Conservation (phyloP, 2,888 invertebrate species). For the Dioctria rufipes region DNA sequence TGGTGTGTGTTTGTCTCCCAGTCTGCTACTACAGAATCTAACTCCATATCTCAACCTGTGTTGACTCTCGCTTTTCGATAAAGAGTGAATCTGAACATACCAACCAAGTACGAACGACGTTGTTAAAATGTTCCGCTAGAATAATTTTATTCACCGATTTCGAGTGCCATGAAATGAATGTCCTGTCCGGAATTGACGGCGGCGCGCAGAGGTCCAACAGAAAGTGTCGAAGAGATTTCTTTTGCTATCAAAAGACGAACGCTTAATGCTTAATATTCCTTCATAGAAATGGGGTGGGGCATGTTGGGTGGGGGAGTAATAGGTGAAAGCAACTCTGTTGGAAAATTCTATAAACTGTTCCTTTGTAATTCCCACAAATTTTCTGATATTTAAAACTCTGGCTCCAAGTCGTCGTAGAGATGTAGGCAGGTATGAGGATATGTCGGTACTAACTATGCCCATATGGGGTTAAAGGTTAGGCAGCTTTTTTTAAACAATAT, state of each 20-base stretch:
- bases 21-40: too few relatives aligned
- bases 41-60: not conserved
- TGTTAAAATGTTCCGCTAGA: constrained; percentile 55
- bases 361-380: too few relatives aligned
- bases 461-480: too few relatives aligned
- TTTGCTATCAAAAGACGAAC: constrained; percentile 49
- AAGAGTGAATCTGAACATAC: not conserved
- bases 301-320: not conserved
- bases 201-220: not conserved
- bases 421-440: too few relatives aligned
- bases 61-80: not conserved
- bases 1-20: too few relatives aligned
- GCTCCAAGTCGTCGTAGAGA: too few relatives aligned
- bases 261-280: constrained; percentile 45
- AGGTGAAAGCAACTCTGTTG: too few relatives aligned
- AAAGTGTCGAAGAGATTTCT: constrained; percentile 38
- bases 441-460: too few relatives aligned
- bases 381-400: too few relatives aligned
- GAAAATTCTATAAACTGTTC: too few relatives aligned
- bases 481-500: too few relatives aligned
- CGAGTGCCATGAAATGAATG: constrained; percentile 14
- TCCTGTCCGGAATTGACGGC: constrained; percentile 8
- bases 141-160: constrained; percentile 46
- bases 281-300: not conserved
- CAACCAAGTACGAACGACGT: not conserved